Conservation (phyloP, 2,888 invertebrate genomes). For the Drosophila stalkeri region DNA sequence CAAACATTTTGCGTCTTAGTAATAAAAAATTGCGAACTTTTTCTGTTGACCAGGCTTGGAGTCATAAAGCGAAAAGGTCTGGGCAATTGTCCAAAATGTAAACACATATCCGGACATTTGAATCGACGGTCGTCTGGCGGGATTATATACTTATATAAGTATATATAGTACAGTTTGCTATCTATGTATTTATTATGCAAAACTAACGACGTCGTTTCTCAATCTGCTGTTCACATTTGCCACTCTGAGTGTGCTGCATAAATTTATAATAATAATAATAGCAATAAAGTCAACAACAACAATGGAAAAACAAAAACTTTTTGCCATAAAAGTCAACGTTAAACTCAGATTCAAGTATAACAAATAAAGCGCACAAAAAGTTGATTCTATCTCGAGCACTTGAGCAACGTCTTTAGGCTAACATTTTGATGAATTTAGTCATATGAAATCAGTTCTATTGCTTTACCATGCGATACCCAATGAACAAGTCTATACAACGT, state of each 20-base stretch:
- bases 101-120: slow-evolving; percentile 6
- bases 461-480: not conserved
- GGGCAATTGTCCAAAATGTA: slow-evolving; percentile 31
- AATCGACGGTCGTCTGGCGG: not conserved
- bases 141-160: not conserved
- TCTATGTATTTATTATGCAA: slow-evolving; percentile 58
- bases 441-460: not conserved
- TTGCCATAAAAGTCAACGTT: slow-evolving; percentile 38
- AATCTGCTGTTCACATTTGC: slow-evolving; percentile 30
- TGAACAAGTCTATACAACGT: not conserved
- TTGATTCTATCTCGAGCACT: slow-evolving; percentile 44
- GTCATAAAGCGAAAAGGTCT: slow-evolving; percentile 18
- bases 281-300: slow-evolving; percentile 25
- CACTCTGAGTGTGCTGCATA: slow-evolving; percentile 46
- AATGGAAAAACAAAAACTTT: slow-evolving; percentile 46
- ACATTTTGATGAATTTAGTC: slow-evolving; percentile 19
- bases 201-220: slow-evolving; percentile 54
- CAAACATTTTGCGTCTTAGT: slow-evolving; percentile 65
- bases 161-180: slow-evolving; percentile 19
- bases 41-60: slow-evolving; percentile 10
- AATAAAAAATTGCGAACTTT: slow-evolving; percentile 24
- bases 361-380: slow-evolving; percentile 33
- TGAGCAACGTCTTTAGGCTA: slow-evolving; percentile 16
- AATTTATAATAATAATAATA: slow-evolving; percentile 42
- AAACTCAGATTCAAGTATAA: slow-evolving; percentile 39